Evolutionary conservation across 2,888 invertebrate genomes (phyloP).

Genomic region (Poecilus cupreus): DNA sequence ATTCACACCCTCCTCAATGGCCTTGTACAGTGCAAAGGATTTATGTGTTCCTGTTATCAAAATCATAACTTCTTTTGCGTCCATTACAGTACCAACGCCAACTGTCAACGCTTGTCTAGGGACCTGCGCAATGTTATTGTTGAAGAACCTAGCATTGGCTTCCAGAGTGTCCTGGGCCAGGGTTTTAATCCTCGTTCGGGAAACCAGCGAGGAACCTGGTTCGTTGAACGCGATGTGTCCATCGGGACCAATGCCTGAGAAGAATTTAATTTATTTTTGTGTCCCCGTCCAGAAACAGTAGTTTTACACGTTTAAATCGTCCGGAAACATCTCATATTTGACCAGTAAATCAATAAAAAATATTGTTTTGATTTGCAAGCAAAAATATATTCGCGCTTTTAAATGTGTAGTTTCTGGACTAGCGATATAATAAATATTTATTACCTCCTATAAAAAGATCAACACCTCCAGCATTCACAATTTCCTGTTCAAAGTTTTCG

Average conservation of each 20-base stretch:
- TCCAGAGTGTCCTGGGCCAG: constrained; percentile 93
- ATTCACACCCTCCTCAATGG: constrained; percentile 97
- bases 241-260: constrained; percentile 92
- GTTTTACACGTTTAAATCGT: no score
- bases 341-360: no score
- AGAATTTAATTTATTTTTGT: no score
- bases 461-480: constrained; percentile 89
- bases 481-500: constrained; percentile 85
- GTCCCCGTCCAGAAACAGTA: no score
- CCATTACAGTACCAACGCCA: constrained; percentile 97
- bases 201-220: constrained; percentile 94
- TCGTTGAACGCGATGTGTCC: constrained; percentile 99
- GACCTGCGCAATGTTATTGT: constrained; percentile 90
- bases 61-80: constrained; percentile 93
- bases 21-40: constrained; percentile 93
- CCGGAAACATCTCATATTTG: no score
- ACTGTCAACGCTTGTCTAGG: constrained; percentile 95
- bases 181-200: constrained; percentile 95
- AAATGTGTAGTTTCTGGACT: no score
- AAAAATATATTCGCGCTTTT: no score
- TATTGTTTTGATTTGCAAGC: no score
- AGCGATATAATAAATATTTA: no score
- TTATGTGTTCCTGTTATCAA: constrained; percentile 95
- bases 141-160: constrained; percentile 96
- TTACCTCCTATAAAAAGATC: constrained; percentile 92